Percentiles rank a stretch among this genome's conserved stretches.
Conservation (phyloP, 2,888 invertebrate genomes). For the Melinopterus prodromus region DNA sequence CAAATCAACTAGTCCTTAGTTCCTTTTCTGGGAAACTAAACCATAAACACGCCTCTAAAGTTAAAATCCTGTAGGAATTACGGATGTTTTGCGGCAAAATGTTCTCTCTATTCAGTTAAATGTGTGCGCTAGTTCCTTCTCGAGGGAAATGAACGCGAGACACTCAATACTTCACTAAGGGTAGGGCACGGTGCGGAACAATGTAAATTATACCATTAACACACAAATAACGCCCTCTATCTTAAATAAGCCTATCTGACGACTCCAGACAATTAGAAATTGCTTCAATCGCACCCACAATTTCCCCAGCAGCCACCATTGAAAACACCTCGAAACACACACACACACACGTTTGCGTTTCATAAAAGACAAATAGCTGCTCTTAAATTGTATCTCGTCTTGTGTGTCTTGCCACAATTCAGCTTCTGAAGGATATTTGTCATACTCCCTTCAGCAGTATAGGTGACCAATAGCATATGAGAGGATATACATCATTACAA, state of each 20-base stretch:
- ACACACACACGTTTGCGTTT: too few species aligned
- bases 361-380: too few species aligned
- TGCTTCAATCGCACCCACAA: neutral
- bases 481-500: too few species aligned
- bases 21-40: neutral
- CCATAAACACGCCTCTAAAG: neutral
- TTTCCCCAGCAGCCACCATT: neutral
- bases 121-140: neutral
- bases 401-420: too few species aligned
- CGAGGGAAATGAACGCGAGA: neutral
- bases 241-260: constrained; percentile 4
- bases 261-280: neutral
- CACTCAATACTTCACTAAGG: neutral
- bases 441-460: too few species aligned
- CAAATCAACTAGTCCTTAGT: neutral
- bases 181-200: neutral
- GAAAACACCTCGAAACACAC: neutral
- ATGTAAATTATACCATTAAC: constrained; percentile 4
- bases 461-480: too few species aligned
- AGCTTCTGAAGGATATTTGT: too few species aligned
- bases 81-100: neutral
- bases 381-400: too few species aligned
- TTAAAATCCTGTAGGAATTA: neutral
- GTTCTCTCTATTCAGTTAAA: constrained; percentile 4
- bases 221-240: neutral